A percentile compares a stretch with the other conserved stretches of the same genome.
Evolutionary conservation across 2,797 vertebrate species (phyloP).

Genomic region (Neoniphon sammara): DNA sequence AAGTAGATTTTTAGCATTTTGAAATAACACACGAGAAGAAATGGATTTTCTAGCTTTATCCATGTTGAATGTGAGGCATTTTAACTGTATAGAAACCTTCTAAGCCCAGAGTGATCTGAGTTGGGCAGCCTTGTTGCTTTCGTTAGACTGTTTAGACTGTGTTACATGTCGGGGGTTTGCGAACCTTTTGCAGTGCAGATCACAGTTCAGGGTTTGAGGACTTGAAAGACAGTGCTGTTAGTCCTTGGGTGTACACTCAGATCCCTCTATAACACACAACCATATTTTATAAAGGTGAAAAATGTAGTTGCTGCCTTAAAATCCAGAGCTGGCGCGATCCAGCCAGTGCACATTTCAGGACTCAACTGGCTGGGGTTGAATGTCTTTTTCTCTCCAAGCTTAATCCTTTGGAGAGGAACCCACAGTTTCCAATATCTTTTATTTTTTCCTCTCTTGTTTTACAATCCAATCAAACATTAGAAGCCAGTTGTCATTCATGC

Average conservation of each 20-base stretch:
- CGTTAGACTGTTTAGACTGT: conserved; percentile 61
- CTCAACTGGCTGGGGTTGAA: conserved; percentile 40
- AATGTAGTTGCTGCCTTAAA: conserved; percentile 80
- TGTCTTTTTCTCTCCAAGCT: conserved; percentile 59
- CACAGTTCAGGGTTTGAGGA: conserved; percentile 36
- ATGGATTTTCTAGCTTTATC: conserved; percentile 59
- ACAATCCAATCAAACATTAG: conserved; percentile 56
- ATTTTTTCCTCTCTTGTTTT: conserved; percentile 27
- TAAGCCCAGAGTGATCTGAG: conserved; percentile 49
- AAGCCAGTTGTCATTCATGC: conserved; percentile 50
- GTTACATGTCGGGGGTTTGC: conserved; percentile 64
- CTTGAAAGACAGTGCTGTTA: conserved; percentile 14
- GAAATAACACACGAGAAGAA: conserved; percentile 40
- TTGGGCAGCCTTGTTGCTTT: conserved; percentile 68
- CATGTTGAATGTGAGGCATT: conserved; percentile 72
- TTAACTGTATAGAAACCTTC: conserved; percentile 54
- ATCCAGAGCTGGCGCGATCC: conserved; percentile 61
- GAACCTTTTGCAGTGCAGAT: conserved; percentile 63
- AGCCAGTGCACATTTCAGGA: conserved; percentile 49
- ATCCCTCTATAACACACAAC: conserved; percentile 58
- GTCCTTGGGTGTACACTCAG: conserved; percentile 29
- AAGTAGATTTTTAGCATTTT: conserved; percentile 53
- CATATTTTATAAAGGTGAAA: conserved; percentile 69
- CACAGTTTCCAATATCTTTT: conserved; percentile 7
- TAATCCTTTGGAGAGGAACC: conserved; percentile 70